Conservation (phyloP, 2,113 vertebrate species). For the Leptodactylus fuscus region DNA sequence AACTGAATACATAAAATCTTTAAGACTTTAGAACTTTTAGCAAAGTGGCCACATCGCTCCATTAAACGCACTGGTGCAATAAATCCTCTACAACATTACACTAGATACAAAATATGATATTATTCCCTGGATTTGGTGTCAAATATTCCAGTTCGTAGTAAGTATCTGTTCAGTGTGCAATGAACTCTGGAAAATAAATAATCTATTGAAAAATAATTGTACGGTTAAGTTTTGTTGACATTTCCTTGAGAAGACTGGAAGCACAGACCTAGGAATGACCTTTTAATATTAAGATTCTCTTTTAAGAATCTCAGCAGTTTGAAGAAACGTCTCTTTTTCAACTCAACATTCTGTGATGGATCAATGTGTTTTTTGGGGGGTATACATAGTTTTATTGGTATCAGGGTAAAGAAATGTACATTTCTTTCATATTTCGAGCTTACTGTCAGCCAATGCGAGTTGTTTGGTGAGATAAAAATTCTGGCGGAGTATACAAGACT, state of each 20-base stretch:
- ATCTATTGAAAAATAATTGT: conserved; percentile 44
- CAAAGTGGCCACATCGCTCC: no score
- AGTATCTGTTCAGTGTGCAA: no score
- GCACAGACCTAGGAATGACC: conserved; percentile 33
- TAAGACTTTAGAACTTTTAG: no score
- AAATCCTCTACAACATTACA: no score
- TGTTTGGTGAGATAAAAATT: conserved; percentile 63
- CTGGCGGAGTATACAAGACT: conserved; percentile 62
- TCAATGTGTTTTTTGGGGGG: conserved; percentile 25
- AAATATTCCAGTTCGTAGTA: no score
- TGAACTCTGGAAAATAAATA: conserved; percentile 24
- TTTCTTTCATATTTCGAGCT: conserved; percentile 63
- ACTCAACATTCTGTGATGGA: conserved; percentile 33
- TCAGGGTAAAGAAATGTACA: conserved; percentile 17
- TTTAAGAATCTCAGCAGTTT: conserved; percentile 44
- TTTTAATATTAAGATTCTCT: conserved; percentile 50
- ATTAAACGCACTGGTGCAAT: no score
- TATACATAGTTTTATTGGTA: not conserved
- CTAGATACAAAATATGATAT: no score
- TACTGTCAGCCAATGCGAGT: conserved; percentile 43
- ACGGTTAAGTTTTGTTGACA: conserved; percentile 40
- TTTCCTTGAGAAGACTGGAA: conserved; percentile 29
- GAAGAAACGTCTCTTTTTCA: conserved; percentile 1
- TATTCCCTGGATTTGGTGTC: no score
- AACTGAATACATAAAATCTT: no score